A percentile compares a stretch with the other conserved stretches of the same genome.
Evolutionary conservation across 2,113 vertebrate genomes (phyloP).

Genomic region (Macrotis lagotis): DNA sequence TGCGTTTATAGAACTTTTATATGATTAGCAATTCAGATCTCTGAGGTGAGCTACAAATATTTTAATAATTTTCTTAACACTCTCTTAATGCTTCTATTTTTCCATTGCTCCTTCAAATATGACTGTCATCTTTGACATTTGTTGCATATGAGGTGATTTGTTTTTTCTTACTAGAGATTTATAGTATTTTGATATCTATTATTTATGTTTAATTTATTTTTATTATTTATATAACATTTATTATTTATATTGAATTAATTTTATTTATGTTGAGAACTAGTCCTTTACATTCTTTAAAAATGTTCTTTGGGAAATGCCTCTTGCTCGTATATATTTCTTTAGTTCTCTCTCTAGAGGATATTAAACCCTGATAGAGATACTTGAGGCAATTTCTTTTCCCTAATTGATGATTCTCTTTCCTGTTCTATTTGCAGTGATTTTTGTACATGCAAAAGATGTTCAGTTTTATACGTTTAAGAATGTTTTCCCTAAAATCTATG

Average conservation of each 20-base stretch:
- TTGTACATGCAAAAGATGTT: background rate
- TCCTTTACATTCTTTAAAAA: background rate
- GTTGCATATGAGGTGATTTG: background rate
- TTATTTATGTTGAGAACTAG: background rate
- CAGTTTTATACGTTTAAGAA: background rate
- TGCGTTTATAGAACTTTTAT: background rate
- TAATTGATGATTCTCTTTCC: background rate
- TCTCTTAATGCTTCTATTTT: background rate
- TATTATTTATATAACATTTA: background rate
- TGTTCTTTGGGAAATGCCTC: background rate
- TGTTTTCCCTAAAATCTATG: background rate
- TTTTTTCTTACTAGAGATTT: background rate
- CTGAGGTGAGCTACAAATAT: background rate
- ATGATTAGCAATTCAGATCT: background rate
- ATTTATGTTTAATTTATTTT: background rate
- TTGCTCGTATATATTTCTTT: background rate
- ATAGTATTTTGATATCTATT: background rate
- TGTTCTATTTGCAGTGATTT: background rate
- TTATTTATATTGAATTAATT: background rate
- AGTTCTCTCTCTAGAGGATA: too few relatives aligned
- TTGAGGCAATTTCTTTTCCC: too few relatives aligned
- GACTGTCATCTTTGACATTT: background rate
- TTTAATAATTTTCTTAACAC: background rate
- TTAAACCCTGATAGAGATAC: background rate
- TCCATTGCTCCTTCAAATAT: background rate